These are phyloP conservation scores for Atherix ibis DNA, from an alignment of 2,888 invertebrate species.

Conservation along the genomic window DNA sequence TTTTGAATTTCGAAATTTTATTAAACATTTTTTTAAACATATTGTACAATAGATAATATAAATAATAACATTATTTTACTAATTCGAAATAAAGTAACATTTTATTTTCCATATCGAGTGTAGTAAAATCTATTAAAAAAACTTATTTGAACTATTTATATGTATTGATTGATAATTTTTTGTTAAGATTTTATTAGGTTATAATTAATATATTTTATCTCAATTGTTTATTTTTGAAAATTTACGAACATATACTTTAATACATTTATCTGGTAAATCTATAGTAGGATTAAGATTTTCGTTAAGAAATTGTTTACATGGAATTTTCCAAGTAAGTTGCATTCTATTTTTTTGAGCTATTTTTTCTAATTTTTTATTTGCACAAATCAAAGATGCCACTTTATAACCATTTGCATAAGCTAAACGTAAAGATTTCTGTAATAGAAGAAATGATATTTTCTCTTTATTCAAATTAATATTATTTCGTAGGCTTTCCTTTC, in stretches of 20 bases:
- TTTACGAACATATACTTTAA: slow-evolving; percentile 4
- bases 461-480: slow-evolving; percentile 1
- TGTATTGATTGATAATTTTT: too few species aligned
- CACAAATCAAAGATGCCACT: slow-evolving; percentile 2
- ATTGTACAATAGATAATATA: too few species aligned
- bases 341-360: slow-evolving; percentile 2
- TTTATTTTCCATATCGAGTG: too few species aligned
- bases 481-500: slow-evolving; percentile 1
- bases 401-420: slow-evolving; percentile 1
- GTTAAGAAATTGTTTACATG: slow-evolving; percentile 4
- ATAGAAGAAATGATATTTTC: slow-evolving; percentile 1
- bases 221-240: slow-evolving; percentile 1
- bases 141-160: too few species aligned
- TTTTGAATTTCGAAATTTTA: too few species aligned
- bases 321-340: slow-evolving; percentile 5
- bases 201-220: too few species aligned
- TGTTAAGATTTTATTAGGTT: too few species aligned
- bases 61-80: too few species aligned
- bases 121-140: too few species aligned
- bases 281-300: slow-evolving; percentile 1
- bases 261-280: slow-evolving; percentile 3
- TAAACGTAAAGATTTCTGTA: slow-evolving; percentile 4
- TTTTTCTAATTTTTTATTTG: slow-evolving; percentile 2
- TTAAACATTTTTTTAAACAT: too few species aligned
- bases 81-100: too few species aligned